phyloP scores from a whole-genome alignment of 2,797 vertebrate species.

The Fistularia commersonii region DNA sequence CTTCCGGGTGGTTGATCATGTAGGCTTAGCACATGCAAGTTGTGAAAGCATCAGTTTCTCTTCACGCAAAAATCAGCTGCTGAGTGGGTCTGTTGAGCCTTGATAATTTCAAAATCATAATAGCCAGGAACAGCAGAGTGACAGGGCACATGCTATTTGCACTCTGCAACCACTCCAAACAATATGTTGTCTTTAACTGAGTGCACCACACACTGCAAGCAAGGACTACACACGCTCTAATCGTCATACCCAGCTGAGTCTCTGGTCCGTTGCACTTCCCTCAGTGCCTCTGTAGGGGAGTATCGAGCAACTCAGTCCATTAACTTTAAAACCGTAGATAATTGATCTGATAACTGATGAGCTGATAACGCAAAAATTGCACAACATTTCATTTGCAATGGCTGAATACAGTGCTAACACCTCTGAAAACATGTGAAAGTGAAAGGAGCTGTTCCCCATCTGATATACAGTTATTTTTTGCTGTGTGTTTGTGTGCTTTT shows the following conservation, averaged over 20 bases:
- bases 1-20: too few relatives aligned
- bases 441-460: too few relatives aligned
- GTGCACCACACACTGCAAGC: conserved; percentile 42
- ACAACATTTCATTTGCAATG: not conserved
- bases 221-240: conserved; percentile 12
- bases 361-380: not conserved
- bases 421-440: too few relatives aligned
- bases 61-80: too few relatives aligned
- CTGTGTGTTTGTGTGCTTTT: conserved; percentile 1
- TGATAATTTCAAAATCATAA: too few relatives aligned
- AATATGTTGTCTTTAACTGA: conserved; percentile 15
- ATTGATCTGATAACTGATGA: conserved; percentile 8
- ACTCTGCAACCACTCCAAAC: conserved; percentile 23
- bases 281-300: conserved; percentile 58
- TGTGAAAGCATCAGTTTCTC: too few relatives aligned
- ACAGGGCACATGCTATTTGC: conserved; percentile 17
- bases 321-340: conserved; percentile 6
- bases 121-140: conserved; percentile 4
- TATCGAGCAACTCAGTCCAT: conserved; percentile 31
- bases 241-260: conserved; percentile 44
- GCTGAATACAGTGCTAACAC: too few relatives aligned
- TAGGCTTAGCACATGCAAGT: too few relatives aligned
- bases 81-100: not conserved
- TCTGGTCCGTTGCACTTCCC: conserved; percentile 25
- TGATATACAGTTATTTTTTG: not conserved